These are phyloP conservation scores for Leptodactylus fallax DNA, from an alignment of 2,797 vertebrate genomes.

Conservation along the genomic window DNA sequence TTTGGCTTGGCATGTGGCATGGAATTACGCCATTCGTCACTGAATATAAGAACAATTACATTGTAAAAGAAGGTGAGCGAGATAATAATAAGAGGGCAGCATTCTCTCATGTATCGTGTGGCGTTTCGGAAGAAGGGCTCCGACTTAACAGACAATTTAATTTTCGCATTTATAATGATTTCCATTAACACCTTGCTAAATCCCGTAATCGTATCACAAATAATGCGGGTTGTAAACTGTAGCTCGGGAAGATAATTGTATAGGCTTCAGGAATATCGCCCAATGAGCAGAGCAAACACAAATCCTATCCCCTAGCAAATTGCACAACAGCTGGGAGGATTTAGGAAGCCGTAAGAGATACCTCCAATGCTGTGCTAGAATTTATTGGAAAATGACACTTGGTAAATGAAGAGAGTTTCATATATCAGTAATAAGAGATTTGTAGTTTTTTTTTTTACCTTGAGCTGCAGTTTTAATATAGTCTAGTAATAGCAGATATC, in stretches of 20 bases:
- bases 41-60: conserved; percentile 20
- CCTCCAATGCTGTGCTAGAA: background rate
- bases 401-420: background rate
- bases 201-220: conserved; percentile 47
- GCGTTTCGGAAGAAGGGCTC: conserved; percentile 29
- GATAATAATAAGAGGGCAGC: conserved; percentile 24
- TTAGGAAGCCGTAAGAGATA: background rate
- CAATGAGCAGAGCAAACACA: conserved; percentile 36
- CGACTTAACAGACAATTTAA: conserved; percentile 49
- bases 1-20: background rate
- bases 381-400: background rate
- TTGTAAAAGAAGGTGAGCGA: conserved; percentile 12
- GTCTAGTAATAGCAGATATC: no score
- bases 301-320: conserved; percentile 14
- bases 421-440: no score
- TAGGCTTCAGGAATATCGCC: conserved; percentile 29
- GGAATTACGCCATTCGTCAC: conserved; percentile 10
- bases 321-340: conserved; percentile 26
- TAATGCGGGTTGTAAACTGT: conserved; percentile 45
- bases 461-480: background rate
- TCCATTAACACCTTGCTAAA: conserved; percentile 53
- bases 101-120: conserved; percentile 25
- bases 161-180: conserved; percentile 54
- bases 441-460: no score
- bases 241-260: conserved; percentile 50